A percentile compares a stretch with the other conserved stretches of the same genome.
phyloP scores from a whole-genome alignment of 2,113 vertebrate species.

The Sakesphorus luctuosus region DNA sequence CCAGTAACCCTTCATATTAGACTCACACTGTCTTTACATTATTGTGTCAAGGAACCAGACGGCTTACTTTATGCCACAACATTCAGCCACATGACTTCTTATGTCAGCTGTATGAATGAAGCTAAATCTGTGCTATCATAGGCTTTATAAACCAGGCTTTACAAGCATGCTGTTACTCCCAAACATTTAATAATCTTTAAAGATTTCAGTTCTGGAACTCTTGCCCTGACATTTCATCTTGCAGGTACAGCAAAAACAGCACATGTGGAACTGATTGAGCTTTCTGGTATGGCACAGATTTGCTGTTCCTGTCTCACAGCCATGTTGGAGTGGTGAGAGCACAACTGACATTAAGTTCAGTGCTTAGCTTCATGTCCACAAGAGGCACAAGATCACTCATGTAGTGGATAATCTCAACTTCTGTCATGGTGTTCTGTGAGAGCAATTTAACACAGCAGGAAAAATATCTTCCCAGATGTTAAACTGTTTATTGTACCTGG shows the following conservation, averaged over 20 bases:
- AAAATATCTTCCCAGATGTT: background rate
- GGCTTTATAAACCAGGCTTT: background rate
- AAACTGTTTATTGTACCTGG: background rate
- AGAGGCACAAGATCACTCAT: background rate
- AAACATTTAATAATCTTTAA: slow-evolving; percentile 18
- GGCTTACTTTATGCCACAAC: background rate
- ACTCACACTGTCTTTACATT: background rate
- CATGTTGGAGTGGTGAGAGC: background rate
- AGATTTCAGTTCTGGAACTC: background rate
- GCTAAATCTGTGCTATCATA: background rate
- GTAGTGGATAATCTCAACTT: background rate
- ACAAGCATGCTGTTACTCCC: background rate
- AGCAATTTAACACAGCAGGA: background rate
- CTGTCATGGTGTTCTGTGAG: background rate
- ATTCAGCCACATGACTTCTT: background rate
- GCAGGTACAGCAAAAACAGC: slow-evolving; percentile 11
- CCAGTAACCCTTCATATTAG: background rate
- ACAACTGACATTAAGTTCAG: background rate
- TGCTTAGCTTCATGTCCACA: background rate
- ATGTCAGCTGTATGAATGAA: background rate
- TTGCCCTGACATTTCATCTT: slow-evolving; percentile 24
- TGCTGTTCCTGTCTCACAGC: background rate
- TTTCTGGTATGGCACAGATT: slow-evolving; percentile 35
- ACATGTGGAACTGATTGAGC: slow-evolving; percentile 31
- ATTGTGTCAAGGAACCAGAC: background rate